Percentiles rank a stretch among this genome's conserved stretches.
These are phyloP conservation scores for Pteronotus mesoamericanus DNA, from an alignment of 2,797 vertebrate species.

Conservation along the genomic window DNA sequence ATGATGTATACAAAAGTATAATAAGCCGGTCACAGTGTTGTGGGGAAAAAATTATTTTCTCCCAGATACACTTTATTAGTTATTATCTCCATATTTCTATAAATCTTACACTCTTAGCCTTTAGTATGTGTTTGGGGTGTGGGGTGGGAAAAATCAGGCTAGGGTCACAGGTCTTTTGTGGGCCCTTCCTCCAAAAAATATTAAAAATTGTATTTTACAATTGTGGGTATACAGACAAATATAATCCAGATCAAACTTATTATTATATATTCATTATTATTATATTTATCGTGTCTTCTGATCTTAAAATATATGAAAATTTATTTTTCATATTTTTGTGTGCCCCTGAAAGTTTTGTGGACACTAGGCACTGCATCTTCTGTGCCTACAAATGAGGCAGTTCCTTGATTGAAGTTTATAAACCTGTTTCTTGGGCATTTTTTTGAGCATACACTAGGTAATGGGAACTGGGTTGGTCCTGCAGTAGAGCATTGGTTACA, in stretches of 20 bases:
- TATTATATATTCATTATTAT: background rate
- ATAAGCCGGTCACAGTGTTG: background rate
- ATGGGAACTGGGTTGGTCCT: background rate
- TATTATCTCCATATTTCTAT: background rate
- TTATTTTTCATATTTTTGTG: background rate
- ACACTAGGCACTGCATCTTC: background rate
- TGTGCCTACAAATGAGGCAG: background rate
- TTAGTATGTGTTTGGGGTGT: background rate
- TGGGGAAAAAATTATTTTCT: background rate
- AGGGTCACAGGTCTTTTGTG: background rate
- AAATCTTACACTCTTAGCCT: background rate
- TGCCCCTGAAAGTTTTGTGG: background rate
- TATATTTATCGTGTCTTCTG: background rate
- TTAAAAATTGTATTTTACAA: constrained; percentile 28
- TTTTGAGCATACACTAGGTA: background rate
- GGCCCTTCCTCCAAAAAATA: background rate
- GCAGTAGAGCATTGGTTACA: background rate
- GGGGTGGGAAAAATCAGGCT: background rate
- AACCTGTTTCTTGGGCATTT: background rate
- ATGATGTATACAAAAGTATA: background rate
- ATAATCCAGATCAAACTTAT: background rate
- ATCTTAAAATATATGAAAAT: constrained; percentile 19
- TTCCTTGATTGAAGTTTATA: background rate
- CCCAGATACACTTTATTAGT: background rate
- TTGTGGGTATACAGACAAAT: background rate